Base-by-base conservation (phyloP, 2,797 vertebrate genomes). In the Rhinella marina region DNA sequence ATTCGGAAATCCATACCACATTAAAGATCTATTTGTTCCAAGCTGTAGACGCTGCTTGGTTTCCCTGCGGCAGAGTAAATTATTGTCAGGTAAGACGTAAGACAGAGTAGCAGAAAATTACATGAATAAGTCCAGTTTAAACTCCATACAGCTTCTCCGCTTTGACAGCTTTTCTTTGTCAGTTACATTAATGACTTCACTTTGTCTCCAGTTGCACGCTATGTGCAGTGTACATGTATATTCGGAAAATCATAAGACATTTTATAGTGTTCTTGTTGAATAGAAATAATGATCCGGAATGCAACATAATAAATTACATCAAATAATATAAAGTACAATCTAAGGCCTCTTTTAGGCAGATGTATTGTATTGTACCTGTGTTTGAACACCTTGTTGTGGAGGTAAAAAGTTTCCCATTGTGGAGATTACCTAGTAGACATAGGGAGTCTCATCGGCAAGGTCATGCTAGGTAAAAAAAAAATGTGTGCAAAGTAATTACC, bases 121-220 rank as follows among this genome's bases (percentile, higher is more conserved):
- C 76, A 78, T 56, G 76, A 78, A 78, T 56, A 56, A 78, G 76
- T 56, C 52, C 12, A 78, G n/a, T n/a, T n/a, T 23, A 76, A 52
- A 76, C 29, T 21, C 70, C 70, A 73, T 48, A 32, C 72, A 23
- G 7, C 19, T 19, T 50, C 27, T 75, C 12, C 21, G 72, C 50
- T 75, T 11, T 75, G 41, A 23, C 10, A 75, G 32, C 32, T 7
- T 17, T 73, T 32, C 41, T 0, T 70, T 32, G 57, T 56, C 54
- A 56, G 54, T 59, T 59, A 17, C 3, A 21, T 21, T 59, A 59
- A 59, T 59, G 57, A 59, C 57, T 41, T 41, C 41, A 5, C 41
- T 59, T 21, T 75, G 41, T 73, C 27, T 27, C 16, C 16, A 29
- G 16, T 70, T 70, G 27, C 14, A 70, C 14, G 29, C 16, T 14